phyloP scores from a whole-genome alignment of 2,888 invertebrate species.

The Pseudococcus jackbeardsleyi region DNA sequence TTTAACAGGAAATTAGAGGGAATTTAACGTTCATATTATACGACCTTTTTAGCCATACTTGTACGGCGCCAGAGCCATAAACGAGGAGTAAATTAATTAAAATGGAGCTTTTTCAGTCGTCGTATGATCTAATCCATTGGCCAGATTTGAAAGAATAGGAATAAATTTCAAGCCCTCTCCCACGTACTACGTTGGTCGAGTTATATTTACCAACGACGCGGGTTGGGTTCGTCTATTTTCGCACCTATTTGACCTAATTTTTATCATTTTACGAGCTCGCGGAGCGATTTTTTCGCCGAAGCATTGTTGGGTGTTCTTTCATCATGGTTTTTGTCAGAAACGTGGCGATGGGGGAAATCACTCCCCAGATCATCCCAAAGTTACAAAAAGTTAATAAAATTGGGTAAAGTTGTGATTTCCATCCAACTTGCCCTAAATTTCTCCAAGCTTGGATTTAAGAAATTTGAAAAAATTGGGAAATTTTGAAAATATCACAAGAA shows the following conservation, averaged over 20 bases:
- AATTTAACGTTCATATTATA: not conserved
- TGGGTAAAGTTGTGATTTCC: too few relatives aligned
- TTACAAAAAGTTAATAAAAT: too few relatives aligned
- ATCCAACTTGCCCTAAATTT: too few relatives aligned
- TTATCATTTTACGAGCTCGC: not conserved
- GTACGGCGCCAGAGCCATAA: not conserved
- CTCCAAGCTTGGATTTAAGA: too few relatives aligned
- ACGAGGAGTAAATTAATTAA: not conserved
- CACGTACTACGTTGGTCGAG: not conserved
- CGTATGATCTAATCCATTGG: not conserved
- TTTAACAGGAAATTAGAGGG: not conserved
- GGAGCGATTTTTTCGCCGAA: not conserved
- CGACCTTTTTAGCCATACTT: not conserved
- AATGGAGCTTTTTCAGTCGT: not conserved
- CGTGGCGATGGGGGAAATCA: too few relatives aligned
- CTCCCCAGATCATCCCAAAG: too few relatives aligned
- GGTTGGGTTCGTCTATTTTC: conserved; percentile 14
- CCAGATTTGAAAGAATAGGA: not conserved
- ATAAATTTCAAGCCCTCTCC: not conserved
- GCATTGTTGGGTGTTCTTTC: not conserved
- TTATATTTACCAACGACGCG: conserved; percentile 16
- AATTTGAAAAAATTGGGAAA: too few relatives aligned
- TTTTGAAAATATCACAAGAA: too few relatives aligned
- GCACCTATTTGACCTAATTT: conserved; percentile 42
- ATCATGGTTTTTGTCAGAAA: not conserved